Percentiles rank a stretch among this genome's conserved stretches.
phyloP scores from a whole-genome alignment of 2,797 vertebrate genomes.

The Syngnathus acus region DNA sequence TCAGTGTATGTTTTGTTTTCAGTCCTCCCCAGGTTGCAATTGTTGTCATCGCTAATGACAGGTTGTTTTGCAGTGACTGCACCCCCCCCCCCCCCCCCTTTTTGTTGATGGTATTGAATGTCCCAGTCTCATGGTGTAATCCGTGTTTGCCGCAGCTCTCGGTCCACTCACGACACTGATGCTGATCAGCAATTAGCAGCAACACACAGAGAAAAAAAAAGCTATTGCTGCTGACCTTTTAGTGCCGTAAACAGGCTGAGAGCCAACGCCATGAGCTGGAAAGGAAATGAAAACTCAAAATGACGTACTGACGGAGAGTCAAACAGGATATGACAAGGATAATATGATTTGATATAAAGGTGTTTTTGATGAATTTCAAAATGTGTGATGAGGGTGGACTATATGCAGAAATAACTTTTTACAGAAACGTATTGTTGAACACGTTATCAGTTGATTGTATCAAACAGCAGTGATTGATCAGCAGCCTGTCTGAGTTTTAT shows the following conservation, averaged over 20 bases:
- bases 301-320: background rate
- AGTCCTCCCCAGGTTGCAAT: background rate
- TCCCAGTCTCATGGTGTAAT: background rate
- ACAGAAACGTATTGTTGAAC: background rate
- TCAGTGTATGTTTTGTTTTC: background rate
- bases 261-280: background rate
- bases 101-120: background rate
- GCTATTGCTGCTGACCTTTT: constrained; percentile 25
- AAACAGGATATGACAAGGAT: constrained; percentile 1
- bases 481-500: background rate
- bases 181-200: constrained; percentile 39
- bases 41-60: background rate
- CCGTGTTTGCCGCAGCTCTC: constrained; percentile 14
- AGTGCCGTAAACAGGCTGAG: constrained; percentile 5
- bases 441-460: background rate
- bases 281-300: constrained; percentile 5
- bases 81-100: background rate
- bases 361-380: background rate
- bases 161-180: constrained; percentile 30
- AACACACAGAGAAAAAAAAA: constrained; percentile 8
- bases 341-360: background rate
- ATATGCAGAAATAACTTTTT: background rate
- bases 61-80: background rate
- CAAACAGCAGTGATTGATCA: background rate
- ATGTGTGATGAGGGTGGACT: background rate